phyloP scores from a whole-genome alignment of 2,888 invertebrate genomes.

The Drosophila cracens region DNA sequence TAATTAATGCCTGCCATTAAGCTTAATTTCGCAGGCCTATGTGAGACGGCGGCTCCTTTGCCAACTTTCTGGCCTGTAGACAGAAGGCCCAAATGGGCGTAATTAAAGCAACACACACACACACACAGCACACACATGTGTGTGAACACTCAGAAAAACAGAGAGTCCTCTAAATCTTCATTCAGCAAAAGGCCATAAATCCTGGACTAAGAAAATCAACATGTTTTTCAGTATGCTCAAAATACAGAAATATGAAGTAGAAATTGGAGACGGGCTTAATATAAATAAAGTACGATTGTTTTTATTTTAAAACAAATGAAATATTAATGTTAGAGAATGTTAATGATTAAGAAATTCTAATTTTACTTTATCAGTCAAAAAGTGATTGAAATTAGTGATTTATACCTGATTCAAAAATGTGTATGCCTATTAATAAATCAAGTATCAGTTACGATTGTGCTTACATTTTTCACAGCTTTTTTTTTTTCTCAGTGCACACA shows the following conservation, averaged over 20 bases:
- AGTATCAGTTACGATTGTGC: background rate
- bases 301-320: background rate
- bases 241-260: background rate
- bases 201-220: background rate
- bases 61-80: conserved; percentile 44
- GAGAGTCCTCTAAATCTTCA: no score
- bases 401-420: background rate
- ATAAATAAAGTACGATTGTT: background rate
- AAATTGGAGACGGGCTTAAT: fast-evolving
- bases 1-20: conserved; percentile 73
- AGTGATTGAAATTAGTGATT: background rate
- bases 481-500: background rate
- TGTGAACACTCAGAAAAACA: background rate
- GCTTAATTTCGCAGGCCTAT: conserved; percentile 32
- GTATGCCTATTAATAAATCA: background rate
- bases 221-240: background rate
- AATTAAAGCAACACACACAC: conserved; percentile 48
- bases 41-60: conserved; percentile 22
- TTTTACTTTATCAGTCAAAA: background rate
- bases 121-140: conserved; percentile 7
- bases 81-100: conserved; percentile 37
- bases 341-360: background rate
- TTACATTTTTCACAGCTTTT: background rate
- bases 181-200: background rate
- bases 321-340: background rate